Percentiles rank a stretch among this genome's conserved stretches.
Conservation (phyloP, 2,113 vertebrate genomes). For the Hyaena hyaena region DNA sequence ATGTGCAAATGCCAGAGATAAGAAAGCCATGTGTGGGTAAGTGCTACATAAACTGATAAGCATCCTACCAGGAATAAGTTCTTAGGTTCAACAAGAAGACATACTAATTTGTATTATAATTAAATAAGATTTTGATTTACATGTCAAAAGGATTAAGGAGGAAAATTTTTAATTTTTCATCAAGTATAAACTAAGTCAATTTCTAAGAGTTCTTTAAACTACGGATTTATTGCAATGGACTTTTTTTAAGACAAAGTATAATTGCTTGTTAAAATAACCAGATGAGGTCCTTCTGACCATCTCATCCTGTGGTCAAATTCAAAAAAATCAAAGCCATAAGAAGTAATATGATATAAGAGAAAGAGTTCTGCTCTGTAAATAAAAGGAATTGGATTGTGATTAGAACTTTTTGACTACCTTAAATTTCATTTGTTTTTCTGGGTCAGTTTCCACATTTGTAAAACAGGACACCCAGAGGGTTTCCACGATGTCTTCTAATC, state of each 20-base stretch:
- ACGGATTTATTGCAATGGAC: not conserved
- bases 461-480: not conserved
- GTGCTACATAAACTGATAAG: not conserved
- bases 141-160: not conserved
- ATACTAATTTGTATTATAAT: not conserved
- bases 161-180: not conserved
- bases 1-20: not conserved
- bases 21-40: not conserved
- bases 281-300: not conserved
- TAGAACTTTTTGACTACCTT: not conserved
- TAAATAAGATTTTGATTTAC: not conserved
- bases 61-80: not conserved
- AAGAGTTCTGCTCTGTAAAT: not conserved
- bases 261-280: not conserved
- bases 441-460: not conserved
- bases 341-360: not conserved
- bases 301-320: not conserved
- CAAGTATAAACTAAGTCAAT: not conserved
- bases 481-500: not conserved
- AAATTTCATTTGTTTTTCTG: not conserved
- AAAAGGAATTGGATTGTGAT: not conserved
- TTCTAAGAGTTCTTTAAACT: not conserved
- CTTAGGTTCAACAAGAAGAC: not conserved
- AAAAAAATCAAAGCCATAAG: not conserved
- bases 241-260: not conserved